Conservation (phyloP, 2,113 vertebrate species). For the Chaetodon trifascialis region DNA sequence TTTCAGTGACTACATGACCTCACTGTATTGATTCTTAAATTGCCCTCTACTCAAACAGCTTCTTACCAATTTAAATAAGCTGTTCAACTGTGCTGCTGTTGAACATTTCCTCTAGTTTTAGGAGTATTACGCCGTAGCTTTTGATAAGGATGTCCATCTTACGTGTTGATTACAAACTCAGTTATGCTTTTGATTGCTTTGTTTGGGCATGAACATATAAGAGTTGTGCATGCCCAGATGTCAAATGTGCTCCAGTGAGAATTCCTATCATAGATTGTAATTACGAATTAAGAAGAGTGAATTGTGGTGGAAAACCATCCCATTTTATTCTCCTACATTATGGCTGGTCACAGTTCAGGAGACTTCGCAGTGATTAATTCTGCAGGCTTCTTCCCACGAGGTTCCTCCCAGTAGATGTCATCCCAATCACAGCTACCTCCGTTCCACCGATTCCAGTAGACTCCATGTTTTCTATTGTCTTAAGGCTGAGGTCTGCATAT, state of each 20-base stretch:
- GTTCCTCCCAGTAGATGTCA: slow-evolving; percentile 46
- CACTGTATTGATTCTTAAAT: neutral
- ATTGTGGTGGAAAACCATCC: slow-evolving; percentile 13
- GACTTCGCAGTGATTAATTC: slow-evolving; percentile 68
- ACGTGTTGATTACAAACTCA: neutral
- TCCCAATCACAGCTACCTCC: slow-evolving; percentile 23
- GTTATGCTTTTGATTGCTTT: neutral
- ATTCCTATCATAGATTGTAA: slow-evolving; percentile 20
- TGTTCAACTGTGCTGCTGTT: neutral
- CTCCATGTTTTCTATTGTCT: slow-evolving; percentile 15
- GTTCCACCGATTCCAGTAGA: slow-evolving; percentile 20
- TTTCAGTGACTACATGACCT: neutral
- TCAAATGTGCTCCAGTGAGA: slow-evolving; percentile 8
- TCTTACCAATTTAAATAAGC: neutral
- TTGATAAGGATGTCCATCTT: neutral
- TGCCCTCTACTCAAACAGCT: neutral
- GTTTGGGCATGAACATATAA: slow-evolving; percentile 1
- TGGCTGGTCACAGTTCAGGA: slow-evolving; percentile 63
- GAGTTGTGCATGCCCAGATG: neutral
- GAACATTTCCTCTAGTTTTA: neutral
- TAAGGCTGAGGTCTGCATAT: slow-evolving; percentile 10
- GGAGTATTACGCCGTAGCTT: neutral
- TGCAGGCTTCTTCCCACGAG: slow-evolving; percentile 50
- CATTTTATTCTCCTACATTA: slow-evolving; percentile 32
- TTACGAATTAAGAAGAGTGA: slow-evolving; percentile 34